Evolutionary conservation across 2,888 invertebrate species (phyloP).

Genomic region (Pterostichus niger): DNA sequence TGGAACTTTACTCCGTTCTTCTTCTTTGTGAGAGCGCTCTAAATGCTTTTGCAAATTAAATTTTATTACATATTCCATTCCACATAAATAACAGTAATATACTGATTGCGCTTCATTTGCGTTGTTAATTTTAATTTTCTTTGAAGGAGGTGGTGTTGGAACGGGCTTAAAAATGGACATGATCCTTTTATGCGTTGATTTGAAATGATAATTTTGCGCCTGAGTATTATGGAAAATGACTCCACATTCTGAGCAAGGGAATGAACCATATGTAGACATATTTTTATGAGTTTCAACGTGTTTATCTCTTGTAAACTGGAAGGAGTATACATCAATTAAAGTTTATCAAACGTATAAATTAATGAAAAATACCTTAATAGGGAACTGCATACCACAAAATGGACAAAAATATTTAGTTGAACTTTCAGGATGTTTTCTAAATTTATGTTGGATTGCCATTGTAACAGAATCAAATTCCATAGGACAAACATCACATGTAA

Average conservation of each 20-base stretch:
- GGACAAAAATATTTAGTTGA: constrained; percentile 83
- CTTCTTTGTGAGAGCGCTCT: constrained; percentile 79
- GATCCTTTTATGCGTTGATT: constrained; percentile 77
- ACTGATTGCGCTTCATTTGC: constrained; percentile 79
- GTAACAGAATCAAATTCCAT: constrained; percentile 81
- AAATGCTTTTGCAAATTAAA: constrained; percentile 83
- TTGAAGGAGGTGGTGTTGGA: constrained; percentile 78
- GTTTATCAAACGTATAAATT: background rate
- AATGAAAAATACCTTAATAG: constrained; percentile 79
- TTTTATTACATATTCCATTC: constrained; percentile 84
- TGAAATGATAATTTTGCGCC: constrained; percentile 81
- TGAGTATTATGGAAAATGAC: constrained; percentile 80
- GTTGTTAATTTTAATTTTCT: constrained; percentile 79
- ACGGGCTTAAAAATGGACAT: constrained; percentile 77
- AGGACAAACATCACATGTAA: constrained; percentile 82
- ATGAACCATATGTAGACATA: constrained; percentile 71
- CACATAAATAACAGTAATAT: constrained; percentile 81
- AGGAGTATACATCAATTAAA: constrained; percentile 68
- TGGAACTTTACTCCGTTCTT: constrained; percentile 77
- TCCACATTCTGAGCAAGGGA: constrained; percentile 80
- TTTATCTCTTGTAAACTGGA: constrained; percentile 81
- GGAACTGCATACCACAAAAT: constrained; percentile 85
- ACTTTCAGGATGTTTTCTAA: constrained; percentile 82
- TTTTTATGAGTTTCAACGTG: constrained; percentile 79
- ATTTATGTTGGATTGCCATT: constrained; percentile 84